Conservation (phyloP, 37 sponge, comb jelly and placozoan species). For the Eunapius fragilis region DNA sequence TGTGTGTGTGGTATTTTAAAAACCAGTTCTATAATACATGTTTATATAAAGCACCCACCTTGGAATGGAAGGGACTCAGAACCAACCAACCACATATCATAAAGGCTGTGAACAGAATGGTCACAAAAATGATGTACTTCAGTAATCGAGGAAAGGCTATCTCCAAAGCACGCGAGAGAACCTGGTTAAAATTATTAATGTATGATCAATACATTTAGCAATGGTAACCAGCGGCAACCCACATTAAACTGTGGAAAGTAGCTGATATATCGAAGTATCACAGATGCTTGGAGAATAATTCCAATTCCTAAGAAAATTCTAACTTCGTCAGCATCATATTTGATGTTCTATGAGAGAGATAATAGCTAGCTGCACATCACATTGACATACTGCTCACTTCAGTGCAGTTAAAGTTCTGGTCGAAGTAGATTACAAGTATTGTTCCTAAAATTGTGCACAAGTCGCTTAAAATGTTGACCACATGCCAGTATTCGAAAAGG, state of each 20-base stretch:
- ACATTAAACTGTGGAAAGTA: constrained; percentile 56
- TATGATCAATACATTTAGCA: neutral
- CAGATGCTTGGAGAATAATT: constrained; percentile 34
- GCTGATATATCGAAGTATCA: constrained; percentile 51
- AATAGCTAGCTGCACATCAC: neutral
- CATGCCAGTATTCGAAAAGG: constrained; percentile 41
- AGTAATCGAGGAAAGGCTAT: constrained; percentile 53
- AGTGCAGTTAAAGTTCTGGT: neutral
- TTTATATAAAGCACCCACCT: neutral
- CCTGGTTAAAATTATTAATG: constrained; percentile 2
- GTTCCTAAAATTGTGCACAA: constrained; percentile 31
- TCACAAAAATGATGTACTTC: constrained; percentile 56
- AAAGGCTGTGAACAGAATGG: constrained; percentile 55
- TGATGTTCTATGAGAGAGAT: neutral
- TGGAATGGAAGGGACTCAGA: constrained; percentile 43
- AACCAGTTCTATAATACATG: no score
- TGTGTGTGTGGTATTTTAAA: no score
- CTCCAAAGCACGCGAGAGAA: constrained; percentile 47
- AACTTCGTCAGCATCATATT: constrained; percentile 1
- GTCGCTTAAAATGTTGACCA: constrained; percentile 45
- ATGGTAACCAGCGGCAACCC: neutral
- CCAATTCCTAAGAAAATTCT: constrained; percentile 55
- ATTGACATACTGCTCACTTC: neutral
- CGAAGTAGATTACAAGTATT: constrained; percentile 31
- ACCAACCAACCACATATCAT: constrained; percentile 48